Conservation (phyloP, 2,113 vertebrate species). For the Coregonus clupeaformis region DNA sequence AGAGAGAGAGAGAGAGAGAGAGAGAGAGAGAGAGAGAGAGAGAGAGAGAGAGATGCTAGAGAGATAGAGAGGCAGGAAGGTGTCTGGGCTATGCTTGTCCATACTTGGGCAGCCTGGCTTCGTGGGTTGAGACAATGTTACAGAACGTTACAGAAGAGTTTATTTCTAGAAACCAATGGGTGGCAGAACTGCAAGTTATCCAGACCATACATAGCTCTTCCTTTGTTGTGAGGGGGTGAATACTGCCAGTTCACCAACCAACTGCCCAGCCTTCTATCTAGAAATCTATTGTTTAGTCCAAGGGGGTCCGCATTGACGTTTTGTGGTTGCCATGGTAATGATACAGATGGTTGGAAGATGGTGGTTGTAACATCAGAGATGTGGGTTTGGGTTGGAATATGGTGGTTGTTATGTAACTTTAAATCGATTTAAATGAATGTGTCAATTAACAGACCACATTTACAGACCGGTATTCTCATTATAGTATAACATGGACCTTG, state of each 20-base stretch:
- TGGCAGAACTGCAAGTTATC: constrained; percentile 23
- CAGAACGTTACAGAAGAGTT: constrained; percentile 1
- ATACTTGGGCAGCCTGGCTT: constrained; percentile 16
- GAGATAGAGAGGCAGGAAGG: constrained; percentile 37
- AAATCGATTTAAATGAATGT: no score
- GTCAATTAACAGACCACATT: no score
- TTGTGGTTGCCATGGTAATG: not conserved
- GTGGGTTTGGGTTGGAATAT: no score
- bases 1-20: constrained; percentile 3
- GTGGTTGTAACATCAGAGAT: no score
- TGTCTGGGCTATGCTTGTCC: constrained; percentile 34
- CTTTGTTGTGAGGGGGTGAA: constrained; percentile 8
- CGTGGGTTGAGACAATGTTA: constrained; percentile 25
- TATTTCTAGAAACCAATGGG: not conserved
- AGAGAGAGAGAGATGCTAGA: not conserved
- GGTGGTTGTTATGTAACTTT: no score
- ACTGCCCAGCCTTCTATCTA: constrained; percentile 31
- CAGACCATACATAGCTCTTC: constrained; percentile 19
- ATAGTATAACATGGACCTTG: no score
- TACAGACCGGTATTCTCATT: no score
- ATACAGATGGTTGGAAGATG: not conserved
- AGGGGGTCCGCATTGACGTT: not conserved
- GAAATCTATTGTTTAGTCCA: constrained; percentile 35
- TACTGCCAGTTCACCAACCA: constrained; percentile 48
- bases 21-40: constrained; percentile 7